Evolutionary conservation across 2,888 invertebrate species (phyloP).

Genomic region (Eugnorisma glareosa): DNA sequence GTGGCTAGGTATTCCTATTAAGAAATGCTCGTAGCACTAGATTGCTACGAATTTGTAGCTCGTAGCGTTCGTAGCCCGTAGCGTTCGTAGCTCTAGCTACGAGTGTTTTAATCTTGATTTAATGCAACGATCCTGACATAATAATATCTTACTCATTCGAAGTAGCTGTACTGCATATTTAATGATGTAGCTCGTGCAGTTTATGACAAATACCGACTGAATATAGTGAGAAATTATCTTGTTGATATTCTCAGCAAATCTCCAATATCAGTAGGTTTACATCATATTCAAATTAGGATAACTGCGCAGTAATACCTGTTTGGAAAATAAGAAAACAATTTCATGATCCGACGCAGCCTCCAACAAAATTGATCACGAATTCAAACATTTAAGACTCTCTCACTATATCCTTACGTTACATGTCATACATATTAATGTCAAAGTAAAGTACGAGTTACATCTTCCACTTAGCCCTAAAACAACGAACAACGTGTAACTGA

Average conservation of each 20-base stretch:
- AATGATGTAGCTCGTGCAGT: not conserved
- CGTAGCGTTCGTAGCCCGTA: not conserved
- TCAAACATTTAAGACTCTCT: constrained; percentile 49
- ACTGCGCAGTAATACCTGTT: not conserved
- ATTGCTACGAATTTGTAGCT: not conserved
- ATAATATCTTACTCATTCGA: not conserved
- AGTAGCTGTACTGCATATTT: not conserved
- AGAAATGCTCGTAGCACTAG: not conserved
- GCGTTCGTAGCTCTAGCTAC: not conserved
- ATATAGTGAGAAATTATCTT: not conserved
- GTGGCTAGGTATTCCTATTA: not conserved
- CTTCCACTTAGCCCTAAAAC: constrained; percentile 35
- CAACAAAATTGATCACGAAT: constrained; percentile 44
- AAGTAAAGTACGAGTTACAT: constrained; percentile 35
- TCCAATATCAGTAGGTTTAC: not conserved
- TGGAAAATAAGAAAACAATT: not conserved
- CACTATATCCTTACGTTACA: constrained; percentile 54
- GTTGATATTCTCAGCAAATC: not conserved
- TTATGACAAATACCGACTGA: not conserved
- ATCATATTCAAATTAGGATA: not conserved
- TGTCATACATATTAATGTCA: constrained; percentile 64
- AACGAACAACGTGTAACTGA: constrained; percentile 31
- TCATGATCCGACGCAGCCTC: not conserved
- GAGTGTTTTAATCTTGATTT: not conserved
- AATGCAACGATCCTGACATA: not conserved